phyloP scores from a whole-genome alignment of 23 tunicate species.

The Phallusia fumigata region DNA sequence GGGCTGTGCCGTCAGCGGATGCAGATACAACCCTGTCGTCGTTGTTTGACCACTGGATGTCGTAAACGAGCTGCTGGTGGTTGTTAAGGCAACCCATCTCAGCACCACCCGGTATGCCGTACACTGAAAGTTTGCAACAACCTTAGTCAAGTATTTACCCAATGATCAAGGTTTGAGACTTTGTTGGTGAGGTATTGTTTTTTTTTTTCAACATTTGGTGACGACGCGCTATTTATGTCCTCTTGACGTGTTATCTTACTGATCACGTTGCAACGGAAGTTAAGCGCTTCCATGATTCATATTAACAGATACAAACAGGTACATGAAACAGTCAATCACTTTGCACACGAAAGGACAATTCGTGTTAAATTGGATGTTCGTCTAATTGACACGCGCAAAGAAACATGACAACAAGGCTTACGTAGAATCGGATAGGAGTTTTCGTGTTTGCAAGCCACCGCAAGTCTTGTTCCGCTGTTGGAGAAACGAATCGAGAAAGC shows the following conservation, averaged over 20 bases:
- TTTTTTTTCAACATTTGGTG: too few species aligned
- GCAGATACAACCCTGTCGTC: constrained; percentile 73
- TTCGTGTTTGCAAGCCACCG: constrained; percentile 87
- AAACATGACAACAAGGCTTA: constrained; percentile 30
- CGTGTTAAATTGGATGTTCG: too few species aligned
- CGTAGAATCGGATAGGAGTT: constrained; percentile 74
- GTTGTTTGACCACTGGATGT: constrained; percentile 86
- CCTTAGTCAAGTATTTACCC: not conserved
- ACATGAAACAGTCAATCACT: too few species aligned
- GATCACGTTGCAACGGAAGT: too few species aligned
- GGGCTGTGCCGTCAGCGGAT: constrained; percentile 98
- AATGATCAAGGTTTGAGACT: not conserved
- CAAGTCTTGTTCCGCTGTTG: constrained; percentile 66
- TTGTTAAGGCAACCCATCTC: constrained; percentile 73
- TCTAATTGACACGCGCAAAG: too few species aligned
- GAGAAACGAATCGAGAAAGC: constrained; percentile 82
- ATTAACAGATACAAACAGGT: too few species aligned
- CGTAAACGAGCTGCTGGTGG: constrained; percentile 93
- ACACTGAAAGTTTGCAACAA: constrained; percentile 44
- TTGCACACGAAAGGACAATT: too few species aligned
- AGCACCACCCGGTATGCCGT: constrained; percentile 75
- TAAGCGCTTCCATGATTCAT: too few species aligned
- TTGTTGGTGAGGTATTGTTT: too few species aligned
- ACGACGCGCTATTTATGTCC: too few species aligned
- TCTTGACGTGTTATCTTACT: too few species aligned